Percentiles rank a stretch among this genome's conserved stretches.
Evolutionary conservation across 2,888 invertebrate genomes (phyloP).

Genomic region (Drosophila kuntzei): DNA sequence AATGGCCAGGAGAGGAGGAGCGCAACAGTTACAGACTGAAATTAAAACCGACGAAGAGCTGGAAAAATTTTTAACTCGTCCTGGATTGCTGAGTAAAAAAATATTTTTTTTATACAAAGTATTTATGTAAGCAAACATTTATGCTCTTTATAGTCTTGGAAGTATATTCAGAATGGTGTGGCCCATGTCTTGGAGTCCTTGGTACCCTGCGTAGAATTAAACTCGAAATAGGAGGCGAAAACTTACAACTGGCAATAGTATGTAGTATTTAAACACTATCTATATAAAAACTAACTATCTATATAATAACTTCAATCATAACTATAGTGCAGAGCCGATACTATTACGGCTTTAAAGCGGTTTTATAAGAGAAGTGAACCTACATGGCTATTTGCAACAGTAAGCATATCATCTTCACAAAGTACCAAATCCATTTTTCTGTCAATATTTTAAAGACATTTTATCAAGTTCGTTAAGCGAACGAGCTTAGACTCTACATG

Average conservation of each 20-base stretch:
- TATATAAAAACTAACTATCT: not conserved
- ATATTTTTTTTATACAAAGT: not conserved
- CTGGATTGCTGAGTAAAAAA: slow-evolving; percentile 90
- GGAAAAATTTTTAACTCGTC: slow-evolving; percentile 90
- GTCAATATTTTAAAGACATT: not conserved
- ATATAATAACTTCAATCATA: not conserved
- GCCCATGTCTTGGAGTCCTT: slow-evolving; percentile 94
- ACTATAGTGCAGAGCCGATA: slow-evolving; percentile 88
- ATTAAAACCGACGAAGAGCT: slow-evolving; percentile 94
- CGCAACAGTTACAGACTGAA: slow-evolving; percentile 92
- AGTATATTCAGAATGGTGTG: slow-evolving; percentile 96
- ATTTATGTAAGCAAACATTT: not conserved
- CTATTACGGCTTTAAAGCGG: slow-evolving; percentile 89
- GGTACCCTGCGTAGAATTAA: slow-evolving; percentile 94
- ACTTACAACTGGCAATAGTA: slow-evolving; percentile 90
- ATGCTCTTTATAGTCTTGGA: slow-evolving; percentile 89
- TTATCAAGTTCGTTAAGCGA: not conserved
- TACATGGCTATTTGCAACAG: slow-evolving; percentile 94
- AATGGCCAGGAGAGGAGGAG: slow-evolving; percentile 91
- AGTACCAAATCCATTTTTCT: too few species aligned
- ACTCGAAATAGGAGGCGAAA: slow-evolving; percentile 94
- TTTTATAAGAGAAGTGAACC: slow-evolving; percentile 95
- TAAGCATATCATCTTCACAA: slow-evolving; percentile 84
- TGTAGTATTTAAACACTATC: slow-evolving; percentile 1
- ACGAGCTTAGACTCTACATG: too few species aligned